Evolutionary conservation across 2,888 invertebrate species (phyloP), one percentile per base, ranked within the genome.

Genomic region (Sepioteuthis lessoniana): DNA sequence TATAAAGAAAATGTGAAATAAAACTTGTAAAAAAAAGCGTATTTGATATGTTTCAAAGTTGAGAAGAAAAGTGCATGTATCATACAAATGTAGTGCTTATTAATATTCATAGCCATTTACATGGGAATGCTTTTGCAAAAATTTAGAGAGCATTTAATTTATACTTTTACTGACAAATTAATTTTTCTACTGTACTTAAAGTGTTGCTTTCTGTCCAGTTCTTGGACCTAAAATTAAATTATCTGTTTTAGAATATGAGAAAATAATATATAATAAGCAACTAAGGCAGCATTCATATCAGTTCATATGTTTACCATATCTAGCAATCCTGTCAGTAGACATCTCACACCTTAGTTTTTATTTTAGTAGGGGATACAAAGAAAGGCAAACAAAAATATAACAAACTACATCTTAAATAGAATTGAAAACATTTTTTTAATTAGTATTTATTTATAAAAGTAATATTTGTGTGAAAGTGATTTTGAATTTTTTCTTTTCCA

Each of bases 341-440:
- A 76, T 76, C n/a, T 76, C 76, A 76, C n/a, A n/a, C n/a, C n/a
- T 76, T 76, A 76, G 76, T 76, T 76, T n/a, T 76, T 16, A 76
- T 13, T 35, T 76, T n/a, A n/a, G 76, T 76, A 76, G 76, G 76
- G n/a, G 76, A 76, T 76, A 76, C 76, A 76, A 76, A 76, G n/a
- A 35, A 19, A 76, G 19, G 19, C 76, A 76, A 76, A n/a, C 35
- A n/a, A 76, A 47, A 76, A 76, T 76, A 76, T 19, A 76, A 76
- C 76, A 31, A 16, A 76, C n/a, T 76, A 4, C 19, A n/a, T 76
- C 55, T 55, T 21, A 55, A 55, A 55, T 3, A 21, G 25, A 21
- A 21, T n/a, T n/a, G 16, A 76, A n/a, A 16, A 35, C n/a, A 76
- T 76, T 35, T 76, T 8, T 76, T 76, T 55, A 21, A 55, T 25